Conservation (phyloP, 2,888 invertebrate species). For the Zaprionus bogoriensis region DNA sequence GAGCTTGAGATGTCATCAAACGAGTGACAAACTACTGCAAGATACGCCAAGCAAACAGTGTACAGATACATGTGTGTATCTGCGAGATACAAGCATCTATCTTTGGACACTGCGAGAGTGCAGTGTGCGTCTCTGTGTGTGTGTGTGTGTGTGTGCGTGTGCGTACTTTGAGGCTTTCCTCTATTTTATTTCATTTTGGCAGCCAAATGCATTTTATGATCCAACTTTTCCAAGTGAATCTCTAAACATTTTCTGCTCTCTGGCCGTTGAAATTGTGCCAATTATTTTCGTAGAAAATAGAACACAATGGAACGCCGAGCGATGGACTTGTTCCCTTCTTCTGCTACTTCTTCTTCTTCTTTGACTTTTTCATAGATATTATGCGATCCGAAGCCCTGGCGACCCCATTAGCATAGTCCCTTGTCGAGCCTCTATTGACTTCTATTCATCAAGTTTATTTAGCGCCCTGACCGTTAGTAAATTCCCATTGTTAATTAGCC, state of each 20-base stretch:
- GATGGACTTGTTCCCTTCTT: not conserved
- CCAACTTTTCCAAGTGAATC: slow-evolving; percentile 40
- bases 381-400: too few relatives aligned
- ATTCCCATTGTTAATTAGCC: slow-evolving; percentile 60
- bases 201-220: slow-evolving; percentile 35
- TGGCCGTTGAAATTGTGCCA: slow-evolving; percentile 66
- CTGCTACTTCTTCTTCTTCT: not conserved
- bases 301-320: too few relatives aligned
- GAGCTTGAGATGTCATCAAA: slow-evolving; percentile 28
- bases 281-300: slow-evolving; percentile 65
- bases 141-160: too few relatives aligned
- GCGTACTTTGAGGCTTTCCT: not conserved
- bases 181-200: slow-evolving; percentile 14
- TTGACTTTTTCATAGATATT: slow-evolving; percentile 8
- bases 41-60: too few relatives aligned
- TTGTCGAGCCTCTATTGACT: slow-evolving; percentile 11
- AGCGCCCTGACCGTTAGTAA: slow-evolving; percentile 48
- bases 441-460: slow-evolving; percentile 34
- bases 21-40: slow-evolving; percentile 29
- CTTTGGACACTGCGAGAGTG: not conserved
- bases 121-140: too few relatives aligned
- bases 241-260: slow-evolving; percentile 39
- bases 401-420: slow-evolving; percentile 37
- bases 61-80: not conserved
- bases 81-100: not conserved